Percentiles rank a stretch among this genome's conserved stretches.
Conservation (phyloP, 2,797 vertebrate genomes). For the Anabacerthia variegaticeps region DNA sequence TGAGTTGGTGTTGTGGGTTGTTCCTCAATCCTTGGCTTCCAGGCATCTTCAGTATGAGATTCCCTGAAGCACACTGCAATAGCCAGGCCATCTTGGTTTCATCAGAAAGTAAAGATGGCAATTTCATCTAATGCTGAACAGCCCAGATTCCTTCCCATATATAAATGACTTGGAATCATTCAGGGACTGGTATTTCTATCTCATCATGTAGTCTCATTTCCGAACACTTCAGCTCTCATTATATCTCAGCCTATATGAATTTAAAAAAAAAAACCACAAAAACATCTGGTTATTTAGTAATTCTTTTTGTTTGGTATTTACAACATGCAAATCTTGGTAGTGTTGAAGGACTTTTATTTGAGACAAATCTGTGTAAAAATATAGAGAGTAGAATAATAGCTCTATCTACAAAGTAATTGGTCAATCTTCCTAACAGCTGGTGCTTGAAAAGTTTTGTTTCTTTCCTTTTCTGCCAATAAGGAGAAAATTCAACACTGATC, state of each 20-base stretch:
- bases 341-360: neutral
- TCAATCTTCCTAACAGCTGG: neutral
- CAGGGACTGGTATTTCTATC: neutral
- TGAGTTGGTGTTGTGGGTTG: neutral
- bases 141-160: neutral
- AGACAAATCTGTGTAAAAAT: neutral
- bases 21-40: neutral
- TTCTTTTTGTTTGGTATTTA: neutral
- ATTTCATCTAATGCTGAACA: neutral
- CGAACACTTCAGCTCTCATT: neutral
- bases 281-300: neutral
- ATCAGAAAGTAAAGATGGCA: neutral
- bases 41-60: neutral
- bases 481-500: neutral
- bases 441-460: neutral
- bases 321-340: neutral
- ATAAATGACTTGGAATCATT: neutral
- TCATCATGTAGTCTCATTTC: fast-evolving
- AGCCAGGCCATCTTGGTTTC: neutral
- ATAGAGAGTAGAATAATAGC: neutral
- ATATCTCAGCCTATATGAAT: neutral
- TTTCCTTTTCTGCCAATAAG: neutral
- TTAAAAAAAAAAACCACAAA: neutral
- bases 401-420: neutral
- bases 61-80: neutral